Evolutionary conservation across 1,140 invertebrate species (phyloP).

Genomic region (Samia ricini): DNA sequence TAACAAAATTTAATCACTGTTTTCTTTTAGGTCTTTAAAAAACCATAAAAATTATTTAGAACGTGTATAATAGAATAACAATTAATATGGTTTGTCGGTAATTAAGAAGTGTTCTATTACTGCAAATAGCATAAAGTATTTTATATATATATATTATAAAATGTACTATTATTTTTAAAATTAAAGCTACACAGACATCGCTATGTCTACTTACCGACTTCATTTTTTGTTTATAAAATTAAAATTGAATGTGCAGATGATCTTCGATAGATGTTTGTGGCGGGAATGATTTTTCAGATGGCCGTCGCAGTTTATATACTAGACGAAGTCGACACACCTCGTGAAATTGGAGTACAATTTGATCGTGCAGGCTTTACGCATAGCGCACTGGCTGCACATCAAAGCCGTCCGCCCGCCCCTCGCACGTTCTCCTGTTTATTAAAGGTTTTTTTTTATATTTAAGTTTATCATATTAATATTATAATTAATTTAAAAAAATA

Average conservation of each 20-base stretch:
- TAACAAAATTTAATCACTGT: not conserved
- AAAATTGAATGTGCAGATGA: conserved; percentile 33
- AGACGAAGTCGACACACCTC: conserved; percentile 40
- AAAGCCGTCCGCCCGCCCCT: conserved; percentile 46
- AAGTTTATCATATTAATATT: no score
- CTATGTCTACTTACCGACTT: conserved; percentile 59
- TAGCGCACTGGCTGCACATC: conserved; percentile 23
- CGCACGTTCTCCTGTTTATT: conserved; percentile 4
- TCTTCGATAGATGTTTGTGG: conserved; percentile 59
- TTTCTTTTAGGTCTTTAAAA: no score
- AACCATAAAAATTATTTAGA: no score
- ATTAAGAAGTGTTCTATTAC: no score
- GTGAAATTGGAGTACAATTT: conserved; percentile 60
- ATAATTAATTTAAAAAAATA: no score
- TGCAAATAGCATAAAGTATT: no score
- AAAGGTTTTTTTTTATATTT: no score
- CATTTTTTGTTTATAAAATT: conserved; percentile 48
- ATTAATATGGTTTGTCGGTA: no score
- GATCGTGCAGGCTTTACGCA: conserved; percentile 28
- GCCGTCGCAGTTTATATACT: conserved; percentile 61
- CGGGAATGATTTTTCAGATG: conserved; percentile 72
- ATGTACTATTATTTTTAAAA: not conserved
- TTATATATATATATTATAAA: no score
- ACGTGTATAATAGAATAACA: no score
- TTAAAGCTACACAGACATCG: not conserved